Base-by-base conservation (phyloP, 1,140 invertebrate genomes). In the Capitella teleta region DNA sequence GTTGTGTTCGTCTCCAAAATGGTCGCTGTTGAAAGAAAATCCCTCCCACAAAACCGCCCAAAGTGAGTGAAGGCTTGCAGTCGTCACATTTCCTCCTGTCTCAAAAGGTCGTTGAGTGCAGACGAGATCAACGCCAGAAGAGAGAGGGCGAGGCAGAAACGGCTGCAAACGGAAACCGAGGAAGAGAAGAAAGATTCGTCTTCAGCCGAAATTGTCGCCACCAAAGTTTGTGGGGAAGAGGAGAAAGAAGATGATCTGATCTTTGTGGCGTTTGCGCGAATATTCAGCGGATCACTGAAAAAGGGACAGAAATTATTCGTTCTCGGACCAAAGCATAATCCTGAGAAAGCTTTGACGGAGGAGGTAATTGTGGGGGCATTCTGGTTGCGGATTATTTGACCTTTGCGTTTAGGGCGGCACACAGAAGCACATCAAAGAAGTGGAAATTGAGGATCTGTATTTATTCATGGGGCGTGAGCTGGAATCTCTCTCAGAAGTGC, bases 1-100 rank as follows among this genome's bases (percentile, higher is more conserved):
- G 86, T 97, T 62, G 81, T 87, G 42, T 97, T 89, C 74, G 80
- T 98, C 51, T 96, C 93, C 3, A 98, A 98, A 78, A 91, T 93
- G 86, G 86, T 90, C 74, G 79, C 83, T 49, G 60, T 76, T 2
- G 72, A 76, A 19, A 66, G 57, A 26, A 63, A 62, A 32, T 34
- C 32, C 28, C 54, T 74, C 12, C 66, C 72, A 41, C 52, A 66
- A 43, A 60, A 69, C 49, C 61, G 55, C 59, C 58, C 61, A 51
- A 65, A 61, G 68, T 68, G 57, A 8, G 42, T 40, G 16, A n/a
- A n/a, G n/a, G 16, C 32, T 34, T 34, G 32, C 16, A 12, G 10
- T 34, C 32, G 1, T 34, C 16, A 12, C 32, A 34, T 34, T 34
- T 34, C 10, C 32, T 34, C 16, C 16, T n/a, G n/a, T n/a, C n/a